These are phyloP conservation scores for Schizaphis graminum DNA, from an alignment of 2,888 invertebrate species.

Conservation along the genomic window DNA sequence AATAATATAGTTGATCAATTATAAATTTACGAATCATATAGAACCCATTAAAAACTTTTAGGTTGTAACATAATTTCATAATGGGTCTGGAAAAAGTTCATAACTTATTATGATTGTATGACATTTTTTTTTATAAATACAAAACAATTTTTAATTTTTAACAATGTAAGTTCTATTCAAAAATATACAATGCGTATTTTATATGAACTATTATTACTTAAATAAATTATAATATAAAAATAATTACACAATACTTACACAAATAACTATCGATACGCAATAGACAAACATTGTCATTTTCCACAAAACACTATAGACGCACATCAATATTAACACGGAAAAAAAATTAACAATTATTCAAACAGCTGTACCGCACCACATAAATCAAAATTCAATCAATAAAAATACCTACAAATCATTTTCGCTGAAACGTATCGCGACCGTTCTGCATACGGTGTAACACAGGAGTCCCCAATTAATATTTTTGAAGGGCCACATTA, in stretches of 20 bases:
- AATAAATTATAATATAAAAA: background rate
- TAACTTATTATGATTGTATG: background rate
- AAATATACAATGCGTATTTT: background rate
- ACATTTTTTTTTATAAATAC: background rate
- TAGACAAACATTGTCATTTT: background rate
- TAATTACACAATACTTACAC: background rate
- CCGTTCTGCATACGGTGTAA: background rate
- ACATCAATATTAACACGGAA: background rate
- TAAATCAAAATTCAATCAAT: background rate
- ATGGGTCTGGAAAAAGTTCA: background rate
- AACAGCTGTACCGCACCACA: background rate
- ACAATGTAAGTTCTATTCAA: background rate
- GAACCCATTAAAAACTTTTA: background rate
- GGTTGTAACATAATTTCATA: background rate
- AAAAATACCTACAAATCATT: background rate
- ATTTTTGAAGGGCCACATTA: too few relatives aligned
- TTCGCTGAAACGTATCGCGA: background rate
- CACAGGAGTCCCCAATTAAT: too few relatives aligned
- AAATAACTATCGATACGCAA: background rate
- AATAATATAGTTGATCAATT: background rate
- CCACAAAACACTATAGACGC: background rate
- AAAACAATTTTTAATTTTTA: background rate
- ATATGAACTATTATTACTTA: background rate
- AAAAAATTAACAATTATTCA: background rate
- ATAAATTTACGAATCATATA: background rate